Conservation (phyloP, 2,797 vertebrate genomes). For the Amazona finschi region DNA sequence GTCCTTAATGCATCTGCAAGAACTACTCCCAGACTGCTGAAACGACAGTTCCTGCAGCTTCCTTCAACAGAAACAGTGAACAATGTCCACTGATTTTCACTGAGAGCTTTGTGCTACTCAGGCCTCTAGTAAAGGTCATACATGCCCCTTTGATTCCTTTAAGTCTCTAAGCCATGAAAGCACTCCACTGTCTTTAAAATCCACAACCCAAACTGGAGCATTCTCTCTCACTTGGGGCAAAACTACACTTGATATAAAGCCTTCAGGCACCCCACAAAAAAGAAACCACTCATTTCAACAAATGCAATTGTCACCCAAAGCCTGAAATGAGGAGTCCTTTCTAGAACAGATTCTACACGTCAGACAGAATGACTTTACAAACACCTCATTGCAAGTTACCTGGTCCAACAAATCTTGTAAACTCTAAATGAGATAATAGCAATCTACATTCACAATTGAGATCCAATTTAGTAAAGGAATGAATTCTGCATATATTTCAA, state of each 20-base stretch:
- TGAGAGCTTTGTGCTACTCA: not conserved
- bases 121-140: not conserved
- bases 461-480: not conserved
- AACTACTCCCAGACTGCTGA: not conserved
- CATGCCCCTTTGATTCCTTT: not conserved
- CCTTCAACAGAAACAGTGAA: not conserved
- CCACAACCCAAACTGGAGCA: not conserved
- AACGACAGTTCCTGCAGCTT: not conserved
- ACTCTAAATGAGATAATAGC: not conserved
- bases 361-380: not conserved
- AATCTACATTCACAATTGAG: not conserved
- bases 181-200: not conserved
- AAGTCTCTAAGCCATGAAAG: not conserved
- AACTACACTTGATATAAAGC: not conserved
- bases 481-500: not conserved
- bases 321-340: accelerated
- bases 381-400: not conserved
- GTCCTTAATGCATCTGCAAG: not conserved
- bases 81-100: accelerated
- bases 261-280: not conserved
- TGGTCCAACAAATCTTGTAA: not conserved
- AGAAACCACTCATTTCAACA: not conserved
- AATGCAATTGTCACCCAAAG: not conserved
- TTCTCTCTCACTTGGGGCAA: accelerated
- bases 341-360: not conserved